These are phyloP conservation scores for Clupea harengus DNA, from an alignment of 2,113 vertebrate genomes.

Conservation along the genomic window DNA sequence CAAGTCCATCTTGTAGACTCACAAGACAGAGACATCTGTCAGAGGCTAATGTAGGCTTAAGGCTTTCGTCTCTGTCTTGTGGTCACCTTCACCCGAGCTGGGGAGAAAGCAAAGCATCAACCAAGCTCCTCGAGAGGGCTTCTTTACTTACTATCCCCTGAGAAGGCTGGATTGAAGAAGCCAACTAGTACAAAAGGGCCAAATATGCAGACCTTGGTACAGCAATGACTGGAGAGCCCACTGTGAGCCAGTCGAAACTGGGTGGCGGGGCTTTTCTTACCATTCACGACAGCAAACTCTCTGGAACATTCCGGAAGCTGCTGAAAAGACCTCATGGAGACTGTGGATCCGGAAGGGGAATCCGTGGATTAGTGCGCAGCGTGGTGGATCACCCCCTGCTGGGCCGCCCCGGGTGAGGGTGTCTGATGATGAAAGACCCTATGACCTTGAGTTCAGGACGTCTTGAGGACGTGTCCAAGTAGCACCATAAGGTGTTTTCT, in stretches of 20 bases:
- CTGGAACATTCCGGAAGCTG: constrained; percentile 7
- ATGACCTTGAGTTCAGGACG: no score
- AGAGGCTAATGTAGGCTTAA: no score
- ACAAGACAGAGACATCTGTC: no score
- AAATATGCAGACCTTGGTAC: background rate
- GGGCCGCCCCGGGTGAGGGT: no score
- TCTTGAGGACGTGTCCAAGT: no score
- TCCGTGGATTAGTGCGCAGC: background rate
- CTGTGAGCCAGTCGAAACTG: background rate
- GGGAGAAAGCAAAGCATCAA: background rate
- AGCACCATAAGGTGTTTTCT: no score
- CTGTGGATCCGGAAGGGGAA: constrained; percentile 8
- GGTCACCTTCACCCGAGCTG: background rate
- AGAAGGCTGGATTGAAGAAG: constrained; percentile 24
- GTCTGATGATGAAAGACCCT: no score
- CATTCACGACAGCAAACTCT: background rate
- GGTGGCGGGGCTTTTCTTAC: background rate
- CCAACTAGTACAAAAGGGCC: background rate
- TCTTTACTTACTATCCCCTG: constrained; percentile 22
- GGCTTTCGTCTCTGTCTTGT: no score
- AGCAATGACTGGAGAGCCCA: no score
- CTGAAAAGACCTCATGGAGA: constrained; percentile 12
- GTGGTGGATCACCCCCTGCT: no score
- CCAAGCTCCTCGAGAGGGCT: background rate
- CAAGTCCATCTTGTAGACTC: no score